These are phyloP conservation scores for Selene dorsalis DNA, from an alignment of 2,797 vertebrate species.

Conservation along the genomic window DNA sequence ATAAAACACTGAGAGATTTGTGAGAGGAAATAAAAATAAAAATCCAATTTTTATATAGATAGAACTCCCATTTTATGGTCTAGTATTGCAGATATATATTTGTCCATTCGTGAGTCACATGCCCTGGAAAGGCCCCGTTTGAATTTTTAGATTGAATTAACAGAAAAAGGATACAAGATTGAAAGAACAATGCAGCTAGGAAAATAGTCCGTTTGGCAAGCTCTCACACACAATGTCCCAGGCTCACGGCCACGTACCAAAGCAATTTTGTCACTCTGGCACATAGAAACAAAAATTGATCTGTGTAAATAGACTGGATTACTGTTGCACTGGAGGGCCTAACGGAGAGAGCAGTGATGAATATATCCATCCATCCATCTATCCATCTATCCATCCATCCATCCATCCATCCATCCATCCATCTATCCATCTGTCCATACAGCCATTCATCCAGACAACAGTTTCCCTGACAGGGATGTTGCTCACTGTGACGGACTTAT, in stretches of 20 bases:
- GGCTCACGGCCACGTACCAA: slow-evolving; percentile 33
- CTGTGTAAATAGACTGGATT: slow-evolving; percentile 59
- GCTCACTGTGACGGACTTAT: slow-evolving; percentile 68
- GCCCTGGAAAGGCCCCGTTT: slow-evolving; percentile 27
- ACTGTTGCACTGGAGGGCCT: slow-evolving; percentile 33
- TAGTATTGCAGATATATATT: slow-evolving; percentile 13
- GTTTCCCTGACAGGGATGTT: slow-evolving; percentile 55
- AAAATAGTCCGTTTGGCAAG: slow-evolving; percentile 45
- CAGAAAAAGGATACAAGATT: slow-evolving; percentile 37
- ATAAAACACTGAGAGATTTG: slow-evolving; percentile 25
- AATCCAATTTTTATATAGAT: slow-evolving; percentile 23
- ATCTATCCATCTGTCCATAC: slow-evolving; percentile 49
- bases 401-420: slow-evolving; percentile 51
- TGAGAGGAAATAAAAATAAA: neutral
- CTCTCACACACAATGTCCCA: slow-evolving; percentile 32
- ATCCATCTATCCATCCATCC: slow-evolving; percentile 53
- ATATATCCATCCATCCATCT: slow-evolving; percentile 60
- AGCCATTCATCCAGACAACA: slow-evolving; percentile 40
- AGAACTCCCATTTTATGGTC: slow-evolving; percentile 48
- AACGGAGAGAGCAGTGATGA: slow-evolving; percentile 29
- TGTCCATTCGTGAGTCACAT: slow-evolving; percentile 36
- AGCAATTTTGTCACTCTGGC: slow-evolving; percentile 49
- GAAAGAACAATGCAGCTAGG: slow-evolving; percentile 43
- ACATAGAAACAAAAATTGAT: slow-evolving; percentile 64
- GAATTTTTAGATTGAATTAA: slow-evolving; percentile 44